A percentile compares a stretch with the other conserved stretches of the same genome.
phyloP scores from a whole-genome alignment of 2,888 invertebrate genomes.

The Zygogramma bicolorata region DNA sequence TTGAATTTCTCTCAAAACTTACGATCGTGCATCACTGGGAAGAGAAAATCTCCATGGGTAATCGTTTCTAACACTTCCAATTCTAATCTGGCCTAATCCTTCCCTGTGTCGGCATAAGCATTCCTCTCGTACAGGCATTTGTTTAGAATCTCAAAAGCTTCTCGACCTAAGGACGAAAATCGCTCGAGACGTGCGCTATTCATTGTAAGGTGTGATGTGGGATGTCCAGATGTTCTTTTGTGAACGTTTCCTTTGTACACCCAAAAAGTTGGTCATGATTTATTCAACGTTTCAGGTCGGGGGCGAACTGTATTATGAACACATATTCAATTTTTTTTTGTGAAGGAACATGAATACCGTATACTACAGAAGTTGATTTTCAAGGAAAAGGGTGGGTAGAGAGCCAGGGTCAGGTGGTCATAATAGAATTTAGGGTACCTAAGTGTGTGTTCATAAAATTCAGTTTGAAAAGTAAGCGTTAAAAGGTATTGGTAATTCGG shows the following conservation, averaged over 20 bases:
- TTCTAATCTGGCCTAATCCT: conserved; percentile 14
- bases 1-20: no score
- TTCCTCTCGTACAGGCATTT: background rate
- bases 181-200: conserved; percentile 32
- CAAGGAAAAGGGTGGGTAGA: conserved; percentile 7
- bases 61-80: background rate
- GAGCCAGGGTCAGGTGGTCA: background rate
- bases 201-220: conserved; percentile 58
- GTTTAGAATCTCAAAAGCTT: background rate
- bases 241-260: conserved; percentile 5
- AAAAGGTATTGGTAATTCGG: no score
- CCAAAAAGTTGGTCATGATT: conserved; percentile 19
- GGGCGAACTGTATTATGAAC: conserved; percentile 3
- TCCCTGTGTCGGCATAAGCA: conserved; percentile 11
- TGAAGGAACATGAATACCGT: conserved; percentile 9
- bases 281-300: conserved; percentile 15
- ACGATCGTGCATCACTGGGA: no score
- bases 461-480: background rate
- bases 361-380: conserved; percentile 10
- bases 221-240: conserved; percentile 54
- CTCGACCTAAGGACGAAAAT: conserved; percentile 37
- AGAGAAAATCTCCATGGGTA: no score
- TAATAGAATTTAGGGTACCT: background rate
- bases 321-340: conserved; percentile 8
- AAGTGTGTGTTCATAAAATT: background rate